Evolutionary conservation across 1,140 invertebrate species (phyloP), one percentile per base, ranked within the genome.

Genomic region (Tetragnatha versicolor): DNA sequence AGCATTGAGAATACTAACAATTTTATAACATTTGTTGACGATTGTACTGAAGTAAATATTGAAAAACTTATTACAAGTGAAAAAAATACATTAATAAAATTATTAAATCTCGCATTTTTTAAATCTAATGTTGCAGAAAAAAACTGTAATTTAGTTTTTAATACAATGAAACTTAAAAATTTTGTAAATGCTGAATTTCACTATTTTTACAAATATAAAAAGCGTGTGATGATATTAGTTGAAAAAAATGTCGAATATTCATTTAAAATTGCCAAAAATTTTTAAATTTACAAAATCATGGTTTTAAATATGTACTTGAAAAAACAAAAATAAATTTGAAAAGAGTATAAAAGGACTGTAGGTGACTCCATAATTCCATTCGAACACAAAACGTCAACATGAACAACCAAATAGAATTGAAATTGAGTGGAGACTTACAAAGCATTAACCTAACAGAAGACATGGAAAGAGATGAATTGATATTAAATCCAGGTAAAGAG

Each of bases 61-160:
- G 65, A 68, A 68, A 49, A 68, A 22, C 20, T 68, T 31, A 47
- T 68, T 49, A 68, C 2, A 20, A 68, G 65, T 68, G 39, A 68
- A 10, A 68, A 68, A 33, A 68, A 68, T 47, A 68, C 49, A n/a
- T 17, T 68, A 0, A 12, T 68, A 31, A 49, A 25, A 0, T 68
- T 68, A 29, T 6, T 68, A 7, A 68, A 68, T 33, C 29, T 68
- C 3, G 45, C 65, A 3, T 68, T n/a, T 49, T 68, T 68, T 10
- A 9, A 68, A 5, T 31, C 49, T 3, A 0, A 3, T 0, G 49
- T 47, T 20, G 39, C 65, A 0, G 22, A 29, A 22, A 9, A n/a
- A 10, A 27, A 3, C 1, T 68, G 65, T 68, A 20, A 68, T 33
- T 31, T 20, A 20, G 27, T 68, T 7, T 47, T 68, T 14, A 68